Percentiles rank a stretch among this genome's conserved stretches.
phyloP scores from a whole-genome alignment of 2,797 vertebrate species.

The Silurus aristotelis region DNA sequence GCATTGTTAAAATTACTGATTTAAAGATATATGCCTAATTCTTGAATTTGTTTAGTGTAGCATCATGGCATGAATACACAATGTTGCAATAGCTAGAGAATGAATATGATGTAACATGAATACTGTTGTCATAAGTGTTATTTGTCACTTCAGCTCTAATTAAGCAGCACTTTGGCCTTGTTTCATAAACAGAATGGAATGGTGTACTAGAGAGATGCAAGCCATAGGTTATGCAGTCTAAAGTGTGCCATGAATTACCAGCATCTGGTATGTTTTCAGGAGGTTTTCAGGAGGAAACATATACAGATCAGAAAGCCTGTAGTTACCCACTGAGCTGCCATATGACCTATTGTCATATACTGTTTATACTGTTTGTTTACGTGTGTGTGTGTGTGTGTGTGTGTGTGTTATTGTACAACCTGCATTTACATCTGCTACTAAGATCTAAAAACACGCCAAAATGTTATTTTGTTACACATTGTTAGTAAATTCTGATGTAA shows the following conservation, averaged over 20 bases:
- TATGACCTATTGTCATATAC: background rate
- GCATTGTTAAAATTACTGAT: background rate
- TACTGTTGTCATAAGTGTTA: slow-evolving; percentile 10
- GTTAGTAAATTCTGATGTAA: background rate
- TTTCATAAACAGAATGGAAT: slow-evolving; percentile 27
- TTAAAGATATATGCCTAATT: background rate
- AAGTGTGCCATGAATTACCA: background rate
- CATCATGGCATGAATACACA: slow-evolving; percentile 15
- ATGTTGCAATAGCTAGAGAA: slow-evolving; percentile 29
- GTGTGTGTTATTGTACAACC: too few relatives aligned
- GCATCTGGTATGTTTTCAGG: background rate
- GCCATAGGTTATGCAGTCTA: background rate
- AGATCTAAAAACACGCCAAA: background rate
- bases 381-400: too few relatives aligned
- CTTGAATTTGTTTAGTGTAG: background rate
- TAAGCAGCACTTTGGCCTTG: background rate
- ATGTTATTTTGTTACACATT: too few relatives aligned
- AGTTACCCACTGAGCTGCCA: background rate
- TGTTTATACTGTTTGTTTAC: too few relatives aligned
- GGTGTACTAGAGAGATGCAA: background rate
- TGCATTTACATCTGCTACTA: background rate
- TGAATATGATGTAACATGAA: slow-evolving; percentile 33
- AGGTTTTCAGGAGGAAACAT: background rate
- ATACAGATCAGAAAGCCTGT: background rate
- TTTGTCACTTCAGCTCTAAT: slow-evolving; percentile 35